Conservation (phyloP, 2,888 invertebrate genomes). For the Caenorhabditis sulstoni region DNA sequence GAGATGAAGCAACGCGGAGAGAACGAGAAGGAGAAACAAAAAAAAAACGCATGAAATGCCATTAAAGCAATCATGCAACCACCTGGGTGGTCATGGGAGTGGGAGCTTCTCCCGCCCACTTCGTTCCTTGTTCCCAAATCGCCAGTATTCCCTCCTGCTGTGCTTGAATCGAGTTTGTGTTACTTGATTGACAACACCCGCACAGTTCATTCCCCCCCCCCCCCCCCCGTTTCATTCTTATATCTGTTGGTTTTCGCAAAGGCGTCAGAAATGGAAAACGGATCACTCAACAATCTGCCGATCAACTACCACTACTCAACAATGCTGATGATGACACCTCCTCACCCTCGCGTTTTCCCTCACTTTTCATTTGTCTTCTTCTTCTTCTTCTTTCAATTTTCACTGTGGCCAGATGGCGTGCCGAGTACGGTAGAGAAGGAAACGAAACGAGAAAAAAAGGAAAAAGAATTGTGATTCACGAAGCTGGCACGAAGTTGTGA, state of each 20-base stretch:
- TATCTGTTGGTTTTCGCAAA: neutral
- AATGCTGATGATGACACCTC: conserved; percentile 5
- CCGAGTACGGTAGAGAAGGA: neutral
- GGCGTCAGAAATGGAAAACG: neutral
- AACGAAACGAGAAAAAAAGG: no score
- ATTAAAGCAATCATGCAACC: conserved; percentile 34
- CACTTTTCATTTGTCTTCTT: conserved; percentile 1
- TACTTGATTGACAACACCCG: neutral
- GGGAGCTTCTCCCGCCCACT: conserved; percentile 31
- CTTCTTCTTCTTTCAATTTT: conserved; percentile 12
- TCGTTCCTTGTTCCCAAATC: neutral
- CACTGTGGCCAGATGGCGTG: conserved; percentile 5
- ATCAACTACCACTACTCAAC: neutral
- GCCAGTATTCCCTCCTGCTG: no score
- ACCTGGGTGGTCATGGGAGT: conserved; percentile 50
- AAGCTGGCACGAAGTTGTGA: no score
- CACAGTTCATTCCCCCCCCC: neutral
- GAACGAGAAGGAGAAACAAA: no score
- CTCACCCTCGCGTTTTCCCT: conserved; percentile 3
- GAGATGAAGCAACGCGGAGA: neutral
- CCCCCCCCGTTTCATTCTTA: neutral
- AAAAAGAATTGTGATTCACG: no score
- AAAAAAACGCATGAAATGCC: no score
- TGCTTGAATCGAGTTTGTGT: neutral
- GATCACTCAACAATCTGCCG: conserved; percentile 35